Percentiles rank a stretch among this genome's conserved stretches.
These are phyloP conservation scores for Phyllotreta striolata DNA, from an alignment of 2,888 invertebrate genomes.

Conservation along the genomic window DNA sequence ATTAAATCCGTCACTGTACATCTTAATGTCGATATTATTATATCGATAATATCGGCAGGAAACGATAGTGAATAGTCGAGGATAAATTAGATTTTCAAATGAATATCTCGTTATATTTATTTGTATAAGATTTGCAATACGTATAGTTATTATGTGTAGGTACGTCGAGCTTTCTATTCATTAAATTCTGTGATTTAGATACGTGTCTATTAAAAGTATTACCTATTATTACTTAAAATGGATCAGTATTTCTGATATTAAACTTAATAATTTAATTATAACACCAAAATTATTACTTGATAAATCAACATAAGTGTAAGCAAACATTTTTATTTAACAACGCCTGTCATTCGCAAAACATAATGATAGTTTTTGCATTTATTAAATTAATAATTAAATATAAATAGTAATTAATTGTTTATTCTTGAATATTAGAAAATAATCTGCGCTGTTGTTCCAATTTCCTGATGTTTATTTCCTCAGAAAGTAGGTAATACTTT, in stretches of 20 bases:
- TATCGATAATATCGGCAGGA: conserved; percentile 5
- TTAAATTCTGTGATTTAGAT: conserved; percentile 7
- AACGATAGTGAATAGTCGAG: conserved; percentile 2
- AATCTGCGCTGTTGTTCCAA: too few relatives aligned
- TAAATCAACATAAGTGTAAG: not conserved
- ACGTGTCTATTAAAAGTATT: conserved; percentile 1
- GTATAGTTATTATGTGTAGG: not conserved
- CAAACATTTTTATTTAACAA: too few relatives aligned
- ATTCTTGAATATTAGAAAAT: not conserved
- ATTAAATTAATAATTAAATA: not conserved
- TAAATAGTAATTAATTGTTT: conserved; percentile 3
- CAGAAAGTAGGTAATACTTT: too few relatives aligned
- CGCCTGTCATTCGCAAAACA: too few relatives aligned
- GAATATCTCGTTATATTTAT: conserved; percentile 12
- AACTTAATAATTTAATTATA: conserved; percentile 2
- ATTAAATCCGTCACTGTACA: conserved; percentile 6
- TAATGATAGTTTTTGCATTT: too few relatives aligned
- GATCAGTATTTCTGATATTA: conserved; percentile 5
- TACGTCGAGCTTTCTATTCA: conserved; percentile 12
- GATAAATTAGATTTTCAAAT: not conserved
- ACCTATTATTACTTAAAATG: conserved; percentile 7
- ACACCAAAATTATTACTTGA: conserved; percentile 2
- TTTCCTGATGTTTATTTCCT: too few relatives aligned
- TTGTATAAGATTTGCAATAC: not conserved
- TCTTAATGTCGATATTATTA: not conserved